phyloP scores from a whole-genome alignment of 2,888 invertebrate genomes.

The Stenoptilia bipunctidactyla region DNA sequence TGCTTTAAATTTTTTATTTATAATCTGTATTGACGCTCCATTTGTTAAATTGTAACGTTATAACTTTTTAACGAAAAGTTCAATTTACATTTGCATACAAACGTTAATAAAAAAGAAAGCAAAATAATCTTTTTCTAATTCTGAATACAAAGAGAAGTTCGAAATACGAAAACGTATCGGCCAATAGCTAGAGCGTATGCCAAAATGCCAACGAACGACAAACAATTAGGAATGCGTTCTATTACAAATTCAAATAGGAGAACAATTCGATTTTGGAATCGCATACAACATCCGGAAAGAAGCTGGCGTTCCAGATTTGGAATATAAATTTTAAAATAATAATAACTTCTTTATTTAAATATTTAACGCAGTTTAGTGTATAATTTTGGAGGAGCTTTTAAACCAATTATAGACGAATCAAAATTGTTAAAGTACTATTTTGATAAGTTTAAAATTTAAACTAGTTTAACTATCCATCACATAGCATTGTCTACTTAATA shows the following conservation, averaged over 20 bases:
- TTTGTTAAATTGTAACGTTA: no score
- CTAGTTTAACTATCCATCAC: no score
- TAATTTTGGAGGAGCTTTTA: no score
- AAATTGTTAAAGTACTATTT: slow-evolving; percentile 51
- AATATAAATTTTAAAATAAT: no score
- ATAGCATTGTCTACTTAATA: slow-evolving; percentile 57
- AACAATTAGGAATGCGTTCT: slow-evolving; percentile 61
- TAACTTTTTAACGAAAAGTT: slow-evolving; percentile 11
- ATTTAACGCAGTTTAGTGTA: no score
- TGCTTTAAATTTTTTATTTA: no score
- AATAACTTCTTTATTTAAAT: no score
- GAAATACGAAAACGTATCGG: slow-evolving; percentile 56
- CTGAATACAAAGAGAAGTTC: slow-evolving; percentile 59
- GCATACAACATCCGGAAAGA: not conserved
- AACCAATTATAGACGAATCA: no score
- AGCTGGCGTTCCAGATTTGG: not conserved
- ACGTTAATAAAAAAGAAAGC: slow-evolving; percentile 48
- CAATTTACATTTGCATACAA: slow-evolving; percentile 62
- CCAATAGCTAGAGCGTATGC: slow-evolving; percentile 56
- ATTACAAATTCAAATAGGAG: slow-evolving; percentile 52
- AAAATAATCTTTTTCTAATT: slow-evolving; percentile 60
- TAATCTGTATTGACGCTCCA: no score
- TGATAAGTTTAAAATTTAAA: no score
- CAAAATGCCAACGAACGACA: slow-evolving; percentile 52
- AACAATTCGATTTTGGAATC: slow-evolving; percentile 40